Base-by-base conservation (phyloP, 2,888 invertebrate species). In the Elmis aenea region DNA sequence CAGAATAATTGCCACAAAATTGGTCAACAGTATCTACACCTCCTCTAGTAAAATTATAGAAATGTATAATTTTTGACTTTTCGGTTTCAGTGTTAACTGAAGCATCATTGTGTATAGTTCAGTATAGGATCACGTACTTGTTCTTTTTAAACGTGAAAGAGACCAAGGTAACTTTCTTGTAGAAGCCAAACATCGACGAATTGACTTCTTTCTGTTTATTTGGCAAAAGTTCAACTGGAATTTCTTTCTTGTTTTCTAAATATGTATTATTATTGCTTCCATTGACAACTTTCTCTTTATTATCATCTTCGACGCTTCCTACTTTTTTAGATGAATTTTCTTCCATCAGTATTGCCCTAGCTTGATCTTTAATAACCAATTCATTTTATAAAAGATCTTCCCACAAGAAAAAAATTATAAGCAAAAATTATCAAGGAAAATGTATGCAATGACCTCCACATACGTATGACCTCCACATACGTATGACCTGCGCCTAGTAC, bases 181-280 rank as follows among this genome's bases (percentile, higher is more conserved):
- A 51, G 44, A 53, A 53, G 5, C 52, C 51, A 45, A 58, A 57
- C 9, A 54, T 16, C 8, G 50, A 45, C 10, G 54, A 46, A 26
- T 39, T 40, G 20, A 43, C 41, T 20, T 29, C 23, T 26, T 43
- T 45, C 20, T 26, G 30, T 38, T 46, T 53, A 30, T 51, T 15
- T 27, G 51, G 51, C 12, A 39, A 32, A 39, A 62, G 58, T 34
- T 54, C 54, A 23, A 24, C 3, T 11, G 59, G 61, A 28, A 61
- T 41, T 32, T 58, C 50, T 22, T 35, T 34, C 45, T 57, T 59
- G 31, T 57, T 52, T 49, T 56, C 54, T 22, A n/a, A n/a, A n/a
- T n/a, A n/a, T n/a, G n/a, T n/a, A n/a, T n/a, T n/a, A n/a, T n/a
- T n/a, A n/a, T n/a, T n/a, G n/a, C n/a, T n/a, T n/a, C n/a, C n/a